A percentile compares a stretch with the other conserved stretches of the same genome.
Conservation (phyloP, 2,113 vertebrate genomes). For the Eulemur macaco region DNA sequence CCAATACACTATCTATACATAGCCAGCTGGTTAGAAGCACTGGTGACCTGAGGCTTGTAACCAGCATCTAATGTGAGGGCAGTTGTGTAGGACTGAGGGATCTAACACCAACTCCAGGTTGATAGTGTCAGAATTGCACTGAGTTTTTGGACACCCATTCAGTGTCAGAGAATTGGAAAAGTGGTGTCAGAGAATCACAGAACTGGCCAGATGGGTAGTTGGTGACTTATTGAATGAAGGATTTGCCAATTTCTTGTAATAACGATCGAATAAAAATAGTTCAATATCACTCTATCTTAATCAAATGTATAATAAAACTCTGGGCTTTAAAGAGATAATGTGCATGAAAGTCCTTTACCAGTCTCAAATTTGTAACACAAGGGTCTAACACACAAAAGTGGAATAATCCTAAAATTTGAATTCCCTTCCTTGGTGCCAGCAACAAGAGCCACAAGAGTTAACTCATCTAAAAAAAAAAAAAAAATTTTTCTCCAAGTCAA, state of each 20-base stretch:
- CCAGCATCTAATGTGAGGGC: not conserved
- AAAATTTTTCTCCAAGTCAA: not conserved
- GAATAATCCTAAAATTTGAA: not conserved
- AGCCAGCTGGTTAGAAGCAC: not conserved
- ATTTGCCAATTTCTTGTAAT: not conserved
- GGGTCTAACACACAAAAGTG: not conserved
- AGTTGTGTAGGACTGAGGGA: not conserved
- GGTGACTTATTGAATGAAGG: not conserved
- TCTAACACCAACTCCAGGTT: not conserved
- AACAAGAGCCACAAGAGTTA: not conserved
- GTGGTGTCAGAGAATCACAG: not conserved
- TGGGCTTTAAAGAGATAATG: not conserved
- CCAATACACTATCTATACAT: not conserved
- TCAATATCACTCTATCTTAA: not conserved
- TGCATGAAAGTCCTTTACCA: not conserved
- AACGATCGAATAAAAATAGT: not conserved
- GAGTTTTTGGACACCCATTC: not conserved
- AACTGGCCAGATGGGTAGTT: not conserved
- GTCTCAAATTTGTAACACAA: not conserved
- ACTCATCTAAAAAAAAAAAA: not conserved
- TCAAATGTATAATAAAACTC: not conserved
- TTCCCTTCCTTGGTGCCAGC: not conserved
- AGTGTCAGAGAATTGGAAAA: not conserved
- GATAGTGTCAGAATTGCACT: not conserved
- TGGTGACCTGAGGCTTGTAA: not conserved